Percentiles rank a stretch among this genome's conserved stretches.
These are phyloP conservation scores for Ochotona princeps DNA, from an alignment of 2,113 vertebrate genomes.

Conservation along the genomic window DNA sequence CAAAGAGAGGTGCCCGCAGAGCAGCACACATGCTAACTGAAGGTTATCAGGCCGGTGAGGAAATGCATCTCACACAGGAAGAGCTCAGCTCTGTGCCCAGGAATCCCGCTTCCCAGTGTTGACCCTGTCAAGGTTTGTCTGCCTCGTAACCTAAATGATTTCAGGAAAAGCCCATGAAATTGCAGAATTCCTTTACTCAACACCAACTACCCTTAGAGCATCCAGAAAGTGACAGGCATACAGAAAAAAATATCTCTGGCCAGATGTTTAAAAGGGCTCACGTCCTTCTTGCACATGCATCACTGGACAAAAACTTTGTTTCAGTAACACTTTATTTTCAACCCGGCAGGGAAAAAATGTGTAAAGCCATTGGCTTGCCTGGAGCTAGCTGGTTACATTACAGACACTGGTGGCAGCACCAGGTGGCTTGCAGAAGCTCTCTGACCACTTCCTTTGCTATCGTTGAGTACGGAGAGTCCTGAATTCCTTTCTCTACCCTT, in stretches of 20 bases:
- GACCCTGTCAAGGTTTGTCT: neutral
- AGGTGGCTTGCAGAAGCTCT: neutral
- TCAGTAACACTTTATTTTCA: neutral
- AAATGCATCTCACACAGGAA: neutral
- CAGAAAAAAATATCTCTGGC: neutral
- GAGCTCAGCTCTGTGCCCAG: neutral
- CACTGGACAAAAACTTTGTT: neutral
- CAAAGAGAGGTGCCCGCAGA: neutral
- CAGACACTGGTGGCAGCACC: fast-evolving
- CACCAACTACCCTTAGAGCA: neutral
- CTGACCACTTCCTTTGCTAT: neutral
- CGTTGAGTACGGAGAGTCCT: neutral
- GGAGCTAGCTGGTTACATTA: neutral
- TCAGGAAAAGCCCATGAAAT: neutral
- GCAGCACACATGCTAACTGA: neutral
- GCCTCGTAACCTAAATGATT: neutral
- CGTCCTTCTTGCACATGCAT: neutral
- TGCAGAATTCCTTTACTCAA: neutral
- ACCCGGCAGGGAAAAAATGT: neutral
- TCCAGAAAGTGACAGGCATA: neutral
- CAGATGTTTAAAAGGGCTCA: neutral
- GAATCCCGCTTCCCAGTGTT: neutral
- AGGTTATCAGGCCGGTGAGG: neutral
- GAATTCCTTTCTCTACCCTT: neutral
- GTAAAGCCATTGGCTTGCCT: neutral